Evolutionary conservation across 1,140 invertebrate species (phyloP), one percentile per base, ranked within the genome.

Genomic region (Bactericera cockerelli): DNA sequence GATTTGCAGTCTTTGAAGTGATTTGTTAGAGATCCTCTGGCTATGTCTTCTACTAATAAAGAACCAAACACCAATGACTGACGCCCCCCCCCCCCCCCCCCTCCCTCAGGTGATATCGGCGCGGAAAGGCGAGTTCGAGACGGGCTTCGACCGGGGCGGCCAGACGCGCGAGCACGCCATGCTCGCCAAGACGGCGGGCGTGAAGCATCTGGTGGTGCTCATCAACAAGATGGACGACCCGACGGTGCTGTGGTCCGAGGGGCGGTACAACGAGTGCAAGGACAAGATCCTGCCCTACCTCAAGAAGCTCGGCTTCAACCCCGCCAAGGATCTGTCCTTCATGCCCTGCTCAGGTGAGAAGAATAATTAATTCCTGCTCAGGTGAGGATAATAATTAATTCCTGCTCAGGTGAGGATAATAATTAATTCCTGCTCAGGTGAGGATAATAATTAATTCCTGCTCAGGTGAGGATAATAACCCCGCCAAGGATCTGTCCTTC

Each of bases 191-290:
- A 99, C 97, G 2, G 93, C 94, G 16, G 97, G 97, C 59, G 95
- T 99, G 2, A 96, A 94, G 74, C 94, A 98, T 78, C 77, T 99
- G 66, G 86, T 99, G 62, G 93, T 99, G 61, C 79, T 99, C 65
- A 93, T 99, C 58, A 99, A 99, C 79, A 99, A 99, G 81, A 99
- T 99, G 97, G 97, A 99, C 75, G 93, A 98, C n/a, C 91, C 94
- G 3, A 99, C 97, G 16, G 97, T 99, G 0, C 84, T 92, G 69
- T 99, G 96, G 96, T 86, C 93, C 66, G 89, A 98, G 75, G 81
- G 78, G 63, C 77, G 80, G 65, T 84, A 78, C 63, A 77, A 75
- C 66, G 81, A 85, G 70, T 84, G 83, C 66, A 86, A 86, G 80
- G 92, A 97, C 66, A 99, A 99, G 79, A 67, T 87, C 36, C 69